phyloP scores from a whole-genome alignment of 1,140 invertebrate genomes.

The Venustaconcha ellipsiformis region DNA sequence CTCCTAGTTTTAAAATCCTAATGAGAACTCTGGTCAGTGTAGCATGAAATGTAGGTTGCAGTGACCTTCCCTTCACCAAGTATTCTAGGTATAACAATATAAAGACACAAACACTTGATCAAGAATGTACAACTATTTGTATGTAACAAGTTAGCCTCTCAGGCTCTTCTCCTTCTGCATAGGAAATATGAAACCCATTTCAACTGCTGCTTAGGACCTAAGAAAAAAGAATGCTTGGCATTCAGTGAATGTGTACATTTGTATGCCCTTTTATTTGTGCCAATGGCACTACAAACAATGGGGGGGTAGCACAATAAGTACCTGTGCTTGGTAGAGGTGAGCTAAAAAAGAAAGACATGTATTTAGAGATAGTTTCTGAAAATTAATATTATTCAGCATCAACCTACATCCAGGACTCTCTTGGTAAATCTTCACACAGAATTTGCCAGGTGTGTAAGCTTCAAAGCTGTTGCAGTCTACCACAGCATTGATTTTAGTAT shows the following conservation, averaged over 20 bases:
- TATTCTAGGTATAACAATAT: too few relatives aligned
- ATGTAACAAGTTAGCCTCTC: neutral
- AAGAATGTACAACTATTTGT: too few relatives aligned
- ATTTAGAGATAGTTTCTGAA: neutral
- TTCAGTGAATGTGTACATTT: neutral
- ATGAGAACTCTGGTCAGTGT: too few relatives aligned
- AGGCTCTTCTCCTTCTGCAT: neutral
- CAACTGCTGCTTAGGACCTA: too few relatives aligned
- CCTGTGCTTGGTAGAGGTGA: neutral
- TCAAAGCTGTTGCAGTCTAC: slow-evolving; percentile 69
- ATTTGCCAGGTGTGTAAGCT: slow-evolving; percentile 66
- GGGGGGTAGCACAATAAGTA: neutral
- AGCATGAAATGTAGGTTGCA: too few relatives aligned
- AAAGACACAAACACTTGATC: neutral
- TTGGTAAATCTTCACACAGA: slow-evolving; percentile 68
- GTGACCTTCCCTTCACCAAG: too few relatives aligned
- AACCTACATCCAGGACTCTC: slow-evolving; percentile 69
- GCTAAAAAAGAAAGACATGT: neutral
- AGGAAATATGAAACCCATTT: too few relatives aligned
- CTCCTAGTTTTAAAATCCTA: too few relatives aligned
- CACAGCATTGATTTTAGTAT: slow-evolving; percentile 65
- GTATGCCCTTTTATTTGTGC: neutral
- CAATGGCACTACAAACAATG: neutral
- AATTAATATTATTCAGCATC: neutral
- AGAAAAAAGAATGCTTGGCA: too few relatives aligned